phyloP scores from a whole-genome alignment of 1,140 invertebrate species.

The Muscidifurax raptorellus region DNA sequence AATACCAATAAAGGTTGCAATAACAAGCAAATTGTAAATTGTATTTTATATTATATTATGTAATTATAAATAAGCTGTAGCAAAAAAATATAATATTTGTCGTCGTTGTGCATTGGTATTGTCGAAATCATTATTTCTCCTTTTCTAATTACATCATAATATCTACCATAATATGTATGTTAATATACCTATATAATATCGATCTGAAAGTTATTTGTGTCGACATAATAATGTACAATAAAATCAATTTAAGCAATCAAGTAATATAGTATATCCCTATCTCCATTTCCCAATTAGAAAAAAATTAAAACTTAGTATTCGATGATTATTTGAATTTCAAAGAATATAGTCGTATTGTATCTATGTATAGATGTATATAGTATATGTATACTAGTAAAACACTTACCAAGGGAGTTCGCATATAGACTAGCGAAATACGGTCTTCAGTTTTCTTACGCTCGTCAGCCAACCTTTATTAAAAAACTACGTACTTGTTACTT shows the following conservation, averaged over 20 bases:
- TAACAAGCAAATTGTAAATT: constrained; percentile 41
- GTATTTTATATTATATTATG: constrained; percentile 41
- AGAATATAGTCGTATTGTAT: no score
- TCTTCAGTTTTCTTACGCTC: no score
- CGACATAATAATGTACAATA: neutral
- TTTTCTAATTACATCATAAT: constrained; percentile 5
- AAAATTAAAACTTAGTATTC: no score
- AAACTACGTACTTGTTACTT: no score
- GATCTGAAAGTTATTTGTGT: neutral
- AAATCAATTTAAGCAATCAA: neutral
- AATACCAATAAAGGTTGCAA: constrained; percentile 15
- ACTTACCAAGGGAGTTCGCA: no score
- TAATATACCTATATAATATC: neutral
- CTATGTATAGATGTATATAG: no score
- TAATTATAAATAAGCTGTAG: constrained; percentile 43
- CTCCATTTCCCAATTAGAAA: no score
- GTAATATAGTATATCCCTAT: neutral
- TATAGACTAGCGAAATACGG: no score
- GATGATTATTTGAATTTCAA: no score
- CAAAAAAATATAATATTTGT: constrained; percentile 42
- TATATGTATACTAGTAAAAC: no score
- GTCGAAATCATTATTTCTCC: constrained; percentile 1
- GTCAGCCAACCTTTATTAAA: no score
- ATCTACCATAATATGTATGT: neutral
- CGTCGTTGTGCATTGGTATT: constrained; percentile 35